Evolutionary conservation across 2,888 invertebrate genomes (phyloP).

Genomic region (Leptopilina drosophilae): DNA sequence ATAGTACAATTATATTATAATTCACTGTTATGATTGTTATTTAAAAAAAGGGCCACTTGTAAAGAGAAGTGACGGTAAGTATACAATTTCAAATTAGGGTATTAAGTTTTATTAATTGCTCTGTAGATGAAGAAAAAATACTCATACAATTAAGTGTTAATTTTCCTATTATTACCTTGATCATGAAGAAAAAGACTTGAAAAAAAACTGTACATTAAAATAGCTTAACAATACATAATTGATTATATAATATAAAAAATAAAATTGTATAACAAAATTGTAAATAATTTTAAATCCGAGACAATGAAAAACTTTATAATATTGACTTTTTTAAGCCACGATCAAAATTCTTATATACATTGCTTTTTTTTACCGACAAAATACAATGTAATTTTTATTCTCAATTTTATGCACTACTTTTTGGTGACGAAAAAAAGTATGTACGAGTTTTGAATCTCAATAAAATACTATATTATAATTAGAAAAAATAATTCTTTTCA

Average conservation of each 20-base stretch:
- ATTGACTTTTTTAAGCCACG: not conserved
- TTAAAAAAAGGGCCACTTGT: not conserved
- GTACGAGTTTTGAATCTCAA: slow-evolving; percentile 31
- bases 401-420: slow-evolving; percentile 12
- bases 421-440: not conserved
- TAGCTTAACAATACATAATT: not conserved
- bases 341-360: not conserved
- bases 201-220: not conserved
- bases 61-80: slow-evolving; percentile 13
- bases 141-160: slow-evolving; percentile 11
- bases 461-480: slow-evolving; percentile 21
- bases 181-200: not conserved
- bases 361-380: not conserved
- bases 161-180: not conserved
- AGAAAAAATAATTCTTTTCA: not conserved
- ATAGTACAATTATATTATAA: not conserved
- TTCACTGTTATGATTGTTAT: slow-evolving; percentile 10
- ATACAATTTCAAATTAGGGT: not conserved
- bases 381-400: not conserved
- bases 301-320: not conserved
- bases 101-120: slow-evolving; percentile 14
- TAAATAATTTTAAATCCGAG: slow-evolving; percentile 3
- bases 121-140: not conserved
- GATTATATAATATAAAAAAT: not conserved
- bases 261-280: slow-evolving; percentile 8